These are phyloP conservation scores for Schrankia costaestrigalis DNA, from an alignment of 2,888 invertebrate genomes.

Conservation along the genomic window DNA sequence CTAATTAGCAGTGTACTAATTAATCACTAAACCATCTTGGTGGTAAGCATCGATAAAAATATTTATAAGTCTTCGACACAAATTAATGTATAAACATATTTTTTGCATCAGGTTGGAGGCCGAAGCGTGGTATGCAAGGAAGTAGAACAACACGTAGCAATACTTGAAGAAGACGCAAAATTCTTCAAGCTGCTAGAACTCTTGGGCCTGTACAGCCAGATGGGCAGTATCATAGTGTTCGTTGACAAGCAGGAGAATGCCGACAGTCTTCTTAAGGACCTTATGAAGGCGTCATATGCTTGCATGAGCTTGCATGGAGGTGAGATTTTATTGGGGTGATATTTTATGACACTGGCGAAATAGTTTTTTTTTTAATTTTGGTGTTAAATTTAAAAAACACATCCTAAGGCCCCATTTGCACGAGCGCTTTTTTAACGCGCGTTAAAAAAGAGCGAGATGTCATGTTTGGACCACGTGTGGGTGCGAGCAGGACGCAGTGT, in stretches of 20 bases:
- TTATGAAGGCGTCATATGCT: conserved; percentile 97
- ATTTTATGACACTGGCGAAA: not conserved
- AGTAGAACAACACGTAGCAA: conserved; percentile 96
- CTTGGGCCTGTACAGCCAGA: conserved; percentile 95
- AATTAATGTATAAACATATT: not conserved
- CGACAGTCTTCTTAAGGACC: conserved; percentile 93
- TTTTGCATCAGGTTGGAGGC: conserved; percentile 88
- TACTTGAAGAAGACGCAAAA: conserved; percentile 97
- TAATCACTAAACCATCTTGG: no score
- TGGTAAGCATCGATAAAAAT: not conserved
- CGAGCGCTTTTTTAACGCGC: no score
- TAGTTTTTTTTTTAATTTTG: no score
- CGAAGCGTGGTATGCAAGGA: conserved; percentile 98
- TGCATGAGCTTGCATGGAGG: conserved; percentile 98
- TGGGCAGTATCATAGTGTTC: conserved; percentile 97
- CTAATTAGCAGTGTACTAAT: no score
- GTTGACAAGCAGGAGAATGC: conserved; percentile 99
- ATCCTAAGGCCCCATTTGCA: no score
- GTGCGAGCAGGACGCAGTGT: no score
- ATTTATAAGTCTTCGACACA: not conserved
- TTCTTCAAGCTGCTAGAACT: conserved; percentile 98
- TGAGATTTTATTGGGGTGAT: conserved; percentile 36
- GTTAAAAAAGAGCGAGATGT: no score
- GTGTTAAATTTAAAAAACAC: no score
- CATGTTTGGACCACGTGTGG: no score